phyloP scores from a whole-genome alignment of 2,888 invertebrate species.

The Caradrina clavipalpis region DNA sequence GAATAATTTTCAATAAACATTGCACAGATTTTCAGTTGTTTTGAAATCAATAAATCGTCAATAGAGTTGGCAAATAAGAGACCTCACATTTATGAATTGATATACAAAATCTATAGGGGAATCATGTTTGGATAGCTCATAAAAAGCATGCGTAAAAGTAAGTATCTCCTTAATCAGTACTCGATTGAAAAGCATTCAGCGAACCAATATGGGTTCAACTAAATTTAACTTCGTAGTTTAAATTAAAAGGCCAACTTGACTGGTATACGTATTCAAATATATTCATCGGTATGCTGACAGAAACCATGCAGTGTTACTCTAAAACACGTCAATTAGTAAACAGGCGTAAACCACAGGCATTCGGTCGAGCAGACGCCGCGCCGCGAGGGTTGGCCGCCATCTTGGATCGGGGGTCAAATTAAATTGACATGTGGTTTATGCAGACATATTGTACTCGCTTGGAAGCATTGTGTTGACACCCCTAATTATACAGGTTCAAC shows the following conservation, averaged over 20 bases:
- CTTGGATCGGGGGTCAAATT: constrained; percentile 89
- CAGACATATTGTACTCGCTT: constrained; percentile 86
- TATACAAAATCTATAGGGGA: too few relatives aligned
- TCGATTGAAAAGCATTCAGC: constrained; percentile 49
- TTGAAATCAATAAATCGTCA: too few relatives aligned
- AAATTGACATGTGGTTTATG: constrained; percentile 89
- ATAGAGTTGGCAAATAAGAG: too few relatives aligned
- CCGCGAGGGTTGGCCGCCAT: constrained; percentile 85
- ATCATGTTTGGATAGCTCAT: too few relatives aligned
- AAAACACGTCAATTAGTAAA: constrained; percentile 87
- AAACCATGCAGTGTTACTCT: constrained; percentile 81
- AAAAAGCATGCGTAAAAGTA: too few relatives aligned
- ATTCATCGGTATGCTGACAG: constrained; percentile 74
- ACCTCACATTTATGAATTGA: too few relatives aligned
- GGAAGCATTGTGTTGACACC: constrained; percentile 87
- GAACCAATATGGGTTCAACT: constrained; percentile 27
- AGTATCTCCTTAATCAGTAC: background rate
- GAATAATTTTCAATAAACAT: too few relatives aligned
- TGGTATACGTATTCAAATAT: constrained; percentile 67
- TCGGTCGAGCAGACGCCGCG: constrained; percentile 76
- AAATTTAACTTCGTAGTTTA: constrained; percentile 43
- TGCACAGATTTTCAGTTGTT: too few relatives aligned
- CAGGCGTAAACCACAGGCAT: constrained; percentile 84
- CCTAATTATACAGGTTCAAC: constrained; percentile 87
- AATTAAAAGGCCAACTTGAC: constrained; percentile 52